Evolutionary conservation across 1,140 invertebrate species (phyloP).

Genomic region (Drosophila kikkawai): DNA sequence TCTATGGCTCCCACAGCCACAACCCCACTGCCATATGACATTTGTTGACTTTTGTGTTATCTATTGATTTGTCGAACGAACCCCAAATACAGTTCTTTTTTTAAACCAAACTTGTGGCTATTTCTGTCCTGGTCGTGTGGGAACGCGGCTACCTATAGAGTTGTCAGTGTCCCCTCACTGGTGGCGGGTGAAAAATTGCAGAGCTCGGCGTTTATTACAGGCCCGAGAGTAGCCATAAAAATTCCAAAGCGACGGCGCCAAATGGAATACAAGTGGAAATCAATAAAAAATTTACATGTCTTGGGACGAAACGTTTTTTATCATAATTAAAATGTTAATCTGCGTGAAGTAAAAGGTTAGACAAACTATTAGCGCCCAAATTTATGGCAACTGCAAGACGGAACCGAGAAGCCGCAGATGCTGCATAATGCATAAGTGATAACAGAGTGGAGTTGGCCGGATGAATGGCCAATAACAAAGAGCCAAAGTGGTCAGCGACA

Average conservation of each 20-base stretch:
- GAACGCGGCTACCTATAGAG: slow-evolving; percentile 17
- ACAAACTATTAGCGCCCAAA: slow-evolving; percentile 78
- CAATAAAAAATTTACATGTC: slow-evolving; percentile 75
- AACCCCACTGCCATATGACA: slow-evolving; percentile 22
- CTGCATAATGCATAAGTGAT: slow-evolving; percentile 79
- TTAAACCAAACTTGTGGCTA: slow-evolving; percentile 27
- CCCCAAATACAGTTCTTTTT: slow-evolving; percentile 61
- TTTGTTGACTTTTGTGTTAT: slow-evolving; percentile 76
- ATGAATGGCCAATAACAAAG: slow-evolving; percentile 67
- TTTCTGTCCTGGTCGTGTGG: slow-evolving; percentile 6
- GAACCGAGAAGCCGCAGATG: slow-evolving; percentile 57
- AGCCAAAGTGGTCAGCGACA: slow-evolving; percentile 49
- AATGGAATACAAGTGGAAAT: slow-evolving; percentile 67
- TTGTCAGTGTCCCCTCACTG: slow-evolving; percentile 5
- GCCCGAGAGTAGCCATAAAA: slow-evolving; percentile 55
- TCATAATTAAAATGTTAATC: slow-evolving; percentile 84
- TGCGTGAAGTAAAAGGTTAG: slow-evolving; percentile 83
- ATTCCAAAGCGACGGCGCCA: slow-evolving; percentile 60
- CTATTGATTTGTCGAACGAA: slow-evolving; percentile 67
- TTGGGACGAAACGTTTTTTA: slow-evolving; percentile 63
- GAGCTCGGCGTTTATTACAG: slow-evolving; percentile 47
- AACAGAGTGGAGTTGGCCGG: slow-evolving; percentile 56
- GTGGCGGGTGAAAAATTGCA: slow-evolving; percentile 48
- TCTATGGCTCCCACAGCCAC: slow-evolving; percentile 1
- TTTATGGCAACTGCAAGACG: slow-evolving; percentile 81